Conservation (phyloP, 1,140 invertebrate genomes). For the Pygmarrhopalites habei region DNA sequence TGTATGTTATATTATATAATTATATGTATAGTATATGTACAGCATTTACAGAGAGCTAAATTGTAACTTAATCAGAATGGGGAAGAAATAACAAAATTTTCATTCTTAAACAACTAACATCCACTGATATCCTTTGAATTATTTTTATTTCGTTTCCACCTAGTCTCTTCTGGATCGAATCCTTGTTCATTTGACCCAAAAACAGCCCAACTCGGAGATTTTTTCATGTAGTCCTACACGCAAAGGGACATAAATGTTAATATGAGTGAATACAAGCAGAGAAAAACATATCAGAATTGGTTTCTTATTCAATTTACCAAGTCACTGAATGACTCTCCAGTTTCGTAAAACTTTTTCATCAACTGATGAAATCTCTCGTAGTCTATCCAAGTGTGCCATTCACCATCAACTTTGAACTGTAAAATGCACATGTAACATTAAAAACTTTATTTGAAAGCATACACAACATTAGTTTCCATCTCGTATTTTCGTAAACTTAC, state of each 20-base stretch:
- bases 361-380: slow-evolving; percentile 54
- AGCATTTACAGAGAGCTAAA: too few relatives aligned
- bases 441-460: too few relatives aligned
- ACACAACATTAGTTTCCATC: too few relatives aligned
- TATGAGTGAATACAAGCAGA: too few relatives aligned
- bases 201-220: slow-evolving; percentile 55
- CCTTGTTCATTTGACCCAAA: slow-evolving; percentile 53
- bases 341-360: slow-evolving; percentile 44
- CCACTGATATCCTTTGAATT: slow-evolving; percentile 43
- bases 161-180: slow-evolving; percentile 55
- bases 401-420: slow-evolving; percentile 50
- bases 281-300: too few relatives aligned
- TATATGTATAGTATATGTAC: too few relatives aligned
- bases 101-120: slow-evolving; percentile 35
- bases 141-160: slow-evolving; percentile 50
- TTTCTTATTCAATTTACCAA: too few relatives aligned
- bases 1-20: too few relatives aligned
- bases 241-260: slow-evolving; percentile 9
- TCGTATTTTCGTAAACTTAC: too few relatives aligned
- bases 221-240: slow-evolving; percentile 50
- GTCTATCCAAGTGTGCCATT: slow-evolving; percentile 60
- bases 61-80: too few relatives aligned
- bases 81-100: background rate
- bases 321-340: slow-evolving; percentile 48
- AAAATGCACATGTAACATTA: too few relatives aligned